phyloP scores from a whole-genome alignment of 2,888 invertebrate genomes.

The Drosophila aldrichi region DNA sequence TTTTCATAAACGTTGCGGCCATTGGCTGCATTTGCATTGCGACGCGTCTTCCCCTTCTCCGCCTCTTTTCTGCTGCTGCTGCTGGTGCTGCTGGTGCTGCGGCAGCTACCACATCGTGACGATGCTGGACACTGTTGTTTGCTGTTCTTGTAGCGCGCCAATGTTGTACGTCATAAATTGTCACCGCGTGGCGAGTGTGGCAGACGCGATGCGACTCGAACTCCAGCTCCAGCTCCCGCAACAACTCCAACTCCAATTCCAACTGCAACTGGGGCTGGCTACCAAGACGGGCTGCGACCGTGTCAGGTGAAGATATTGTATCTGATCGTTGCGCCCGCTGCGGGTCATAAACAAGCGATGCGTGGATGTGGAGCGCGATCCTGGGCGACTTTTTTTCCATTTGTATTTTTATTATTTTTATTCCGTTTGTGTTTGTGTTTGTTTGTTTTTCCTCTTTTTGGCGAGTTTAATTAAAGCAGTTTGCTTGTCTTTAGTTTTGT shows the following conservation, averaged over 20 bases:
- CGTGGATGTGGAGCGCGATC: slow-evolving; percentile 52
- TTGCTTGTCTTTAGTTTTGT: slow-evolving; percentile 69
- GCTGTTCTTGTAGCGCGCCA: slow-evolving; percentile 42
- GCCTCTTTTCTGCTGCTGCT: not conserved
- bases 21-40: slow-evolving; percentile 52
- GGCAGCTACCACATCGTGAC: slow-evolving; percentile 47
- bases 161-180: slow-evolving; percentile 83
- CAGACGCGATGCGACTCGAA: slow-evolving; percentile 20
- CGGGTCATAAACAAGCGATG: slow-evolving; percentile 71
- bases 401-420: not conserved
- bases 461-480: slow-evolving; percentile 73
- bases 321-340: slow-evolving; percentile 73
- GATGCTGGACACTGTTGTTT: slow-evolving; percentile 18
- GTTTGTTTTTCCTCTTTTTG: slow-evolving; percentile 7
- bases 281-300: slow-evolving; percentile 27
- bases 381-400: slow-evolving; percentile 38
- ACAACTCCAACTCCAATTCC: not conserved
- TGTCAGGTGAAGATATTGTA: slow-evolving; percentile 79
- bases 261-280: slow-evolving; percentile 9
- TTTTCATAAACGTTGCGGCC: slow-evolving; percentile 84
- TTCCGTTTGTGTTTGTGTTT: not conserved
- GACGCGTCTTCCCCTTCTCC: not conserved
- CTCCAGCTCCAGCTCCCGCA: not conserved
- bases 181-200: slow-evolving; percentile 75
- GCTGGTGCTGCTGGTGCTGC: not conserved